phyloP scores from a whole-genome alignment of 2,888 invertebrate species.

The Agriopis marginaria region DNA sequence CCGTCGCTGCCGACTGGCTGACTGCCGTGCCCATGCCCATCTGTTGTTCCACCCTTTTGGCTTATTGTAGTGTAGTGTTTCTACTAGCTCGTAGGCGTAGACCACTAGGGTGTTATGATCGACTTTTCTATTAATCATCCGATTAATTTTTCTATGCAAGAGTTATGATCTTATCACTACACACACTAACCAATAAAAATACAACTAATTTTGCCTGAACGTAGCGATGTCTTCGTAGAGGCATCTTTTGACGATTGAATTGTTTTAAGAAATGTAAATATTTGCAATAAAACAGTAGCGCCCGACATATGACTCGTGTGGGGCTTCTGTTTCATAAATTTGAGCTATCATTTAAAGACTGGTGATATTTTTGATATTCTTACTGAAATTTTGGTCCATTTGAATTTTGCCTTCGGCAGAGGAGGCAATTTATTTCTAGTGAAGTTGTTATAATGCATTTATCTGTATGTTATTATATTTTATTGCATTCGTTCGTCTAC shows the following conservation, averaged over 20 bases:
- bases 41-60: conserved; percentile 84
- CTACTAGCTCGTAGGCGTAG: conserved; percentile 84
- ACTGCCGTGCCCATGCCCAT: conserved; percentile 53
- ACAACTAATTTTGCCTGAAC: conserved; percentile 79
- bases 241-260: conserved; percentile 79
- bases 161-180: conserved; percentile 82
- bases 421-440: conserved; percentile 74
- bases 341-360: conserved; percentile 77
- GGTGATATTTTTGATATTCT: conserved; percentile 71
- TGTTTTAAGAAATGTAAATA: conserved; percentile 83
- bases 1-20: conserved; percentile 57
- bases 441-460: conserved; percentile 84
- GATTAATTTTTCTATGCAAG: conserved; percentile 84
- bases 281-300: conserved; percentile 72
- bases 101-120: conserved; percentile 85
- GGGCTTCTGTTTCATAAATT: conserved; percentile 79
- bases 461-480: conserved; percentile 85
- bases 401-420: conserved; percentile 71
- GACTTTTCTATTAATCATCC: conserved; percentile 84
- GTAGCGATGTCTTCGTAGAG: conserved; percentile 85
- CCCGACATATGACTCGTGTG: conserved; percentile 78
- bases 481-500: conserved; percentile 86
- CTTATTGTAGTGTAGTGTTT: conserved; percentile 84
- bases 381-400: conserved; percentile 68
- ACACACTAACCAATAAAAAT: conserved; percentile 77